Evolutionary conservation across 2,888 invertebrate species (phyloP).

Genomic region (Sicus ferrugineus): DNA sequence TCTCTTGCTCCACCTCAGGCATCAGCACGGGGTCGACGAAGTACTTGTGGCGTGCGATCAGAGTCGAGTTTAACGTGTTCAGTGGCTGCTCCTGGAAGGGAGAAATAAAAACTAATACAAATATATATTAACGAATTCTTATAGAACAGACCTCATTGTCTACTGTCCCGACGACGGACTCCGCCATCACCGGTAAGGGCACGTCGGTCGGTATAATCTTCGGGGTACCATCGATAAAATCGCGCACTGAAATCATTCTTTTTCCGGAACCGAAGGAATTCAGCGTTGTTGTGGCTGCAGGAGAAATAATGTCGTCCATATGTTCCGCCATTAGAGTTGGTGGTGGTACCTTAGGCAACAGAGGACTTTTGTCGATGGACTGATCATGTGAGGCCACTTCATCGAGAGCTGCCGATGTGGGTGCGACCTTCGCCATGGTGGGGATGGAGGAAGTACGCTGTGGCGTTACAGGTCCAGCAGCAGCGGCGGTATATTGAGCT

Average conservation of each 20-base stretch:
- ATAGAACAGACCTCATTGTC: slow-evolving; percentile 49
- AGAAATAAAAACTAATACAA: background rate
- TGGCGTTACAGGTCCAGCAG: slow-evolving; percentile 40
- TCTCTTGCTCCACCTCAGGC: slow-evolving; percentile 79
- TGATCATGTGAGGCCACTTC: slow-evolving; percentile 38
- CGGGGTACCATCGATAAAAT: slow-evolving; percentile 57
- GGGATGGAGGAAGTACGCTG: slow-evolving; percentile 43
- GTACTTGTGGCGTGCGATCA: slow-evolving; percentile 60
- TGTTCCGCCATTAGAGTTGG: slow-evolving; percentile 37
- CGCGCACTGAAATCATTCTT: slow-evolving; percentile 58
- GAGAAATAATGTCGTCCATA: slow-evolving; percentile 36
- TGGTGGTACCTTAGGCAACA: slow-evolving; percentile 33
- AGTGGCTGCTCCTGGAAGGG: slow-evolving; percentile 46
- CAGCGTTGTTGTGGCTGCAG: slow-evolving; percentile 46
- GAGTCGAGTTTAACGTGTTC: slow-evolving; percentile 54
- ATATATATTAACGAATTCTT: background rate
- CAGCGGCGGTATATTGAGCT: slow-evolving; percentile 34
- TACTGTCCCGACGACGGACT: slow-evolving; percentile 44
- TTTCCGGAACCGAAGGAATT: slow-evolving; percentile 59
- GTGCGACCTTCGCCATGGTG: slow-evolving; percentile 19
- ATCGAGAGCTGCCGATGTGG: slow-evolving; percentile 11
- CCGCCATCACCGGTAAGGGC: slow-evolving; percentile 40
- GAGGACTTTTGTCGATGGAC: slow-evolving; percentile 34
- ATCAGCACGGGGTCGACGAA: slow-evolving; percentile 67
- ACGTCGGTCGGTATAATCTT: slow-evolving; percentile 60